Conservation (phyloP, 1,140 invertebrate genomes). For the Ylistrum balloti region DNA sequence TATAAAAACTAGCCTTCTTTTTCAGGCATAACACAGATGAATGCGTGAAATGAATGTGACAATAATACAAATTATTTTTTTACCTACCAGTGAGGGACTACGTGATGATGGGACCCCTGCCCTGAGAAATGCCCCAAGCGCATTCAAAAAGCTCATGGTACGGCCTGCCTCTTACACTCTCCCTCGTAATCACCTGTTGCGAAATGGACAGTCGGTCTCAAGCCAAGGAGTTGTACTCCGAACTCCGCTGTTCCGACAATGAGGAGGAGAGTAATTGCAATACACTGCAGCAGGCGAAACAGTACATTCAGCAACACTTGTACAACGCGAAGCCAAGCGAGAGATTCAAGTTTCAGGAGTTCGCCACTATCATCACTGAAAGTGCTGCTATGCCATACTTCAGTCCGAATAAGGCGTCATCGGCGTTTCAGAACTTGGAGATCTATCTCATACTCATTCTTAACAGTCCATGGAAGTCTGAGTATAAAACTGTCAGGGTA, state of each 20-base stretch:
- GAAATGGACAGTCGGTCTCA: not conserved
- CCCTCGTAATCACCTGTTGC: not conserved
- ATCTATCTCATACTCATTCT: not conserved
- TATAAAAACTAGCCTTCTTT: no score
- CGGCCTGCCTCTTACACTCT: not conserved
- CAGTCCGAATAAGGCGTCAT: not conserved
- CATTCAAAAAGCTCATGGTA: not conserved
- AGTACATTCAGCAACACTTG: not conserved
- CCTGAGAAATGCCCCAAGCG: not conserved
- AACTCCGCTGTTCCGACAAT: not conserved
- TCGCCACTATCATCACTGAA: not conserved
- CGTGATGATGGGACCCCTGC: not conserved
- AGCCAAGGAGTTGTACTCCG: not conserved
- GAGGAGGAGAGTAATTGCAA: not conserved
- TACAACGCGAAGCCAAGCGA: not conserved
- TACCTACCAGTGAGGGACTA: not conserved
- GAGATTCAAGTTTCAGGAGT: not conserved
- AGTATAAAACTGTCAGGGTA: slow-evolving; percentile 6
- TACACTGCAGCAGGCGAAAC: not conserved
- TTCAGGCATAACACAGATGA: no score
- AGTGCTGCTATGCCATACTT: slow-evolving; percentile 16
- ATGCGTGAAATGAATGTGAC: no score
- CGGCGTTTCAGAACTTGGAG: slow-evolving; percentile 10
- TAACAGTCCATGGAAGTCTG: slow-evolving; percentile 2
- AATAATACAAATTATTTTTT: not conserved